Evolutionary conservation across 2,888 invertebrate genomes (phyloP).

Genomic region (Athrips mouffetella): DNA sequence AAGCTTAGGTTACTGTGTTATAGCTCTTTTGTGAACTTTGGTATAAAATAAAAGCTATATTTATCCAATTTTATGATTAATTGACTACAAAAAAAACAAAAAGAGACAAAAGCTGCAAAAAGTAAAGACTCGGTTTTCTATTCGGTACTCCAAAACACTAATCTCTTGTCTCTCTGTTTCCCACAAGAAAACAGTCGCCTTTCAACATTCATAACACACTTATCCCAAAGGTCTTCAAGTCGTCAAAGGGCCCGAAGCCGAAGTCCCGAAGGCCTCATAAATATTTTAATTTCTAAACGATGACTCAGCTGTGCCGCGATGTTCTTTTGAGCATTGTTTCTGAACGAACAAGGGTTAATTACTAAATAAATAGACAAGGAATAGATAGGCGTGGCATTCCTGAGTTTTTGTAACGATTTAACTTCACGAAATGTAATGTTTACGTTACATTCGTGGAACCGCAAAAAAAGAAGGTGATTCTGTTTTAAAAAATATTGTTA

Average conservation of each 20-base stretch:
- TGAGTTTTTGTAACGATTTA: neutral
- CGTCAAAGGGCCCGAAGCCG: conserved; percentile 20
- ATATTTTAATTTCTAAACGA: conserved; percentile 53
- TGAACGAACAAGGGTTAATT: conserved; percentile 17
- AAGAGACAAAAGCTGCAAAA: too few species aligned
- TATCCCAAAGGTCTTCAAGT: neutral
- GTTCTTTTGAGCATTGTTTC: conserved; percentile 32
- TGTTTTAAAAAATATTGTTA: too few species aligned
- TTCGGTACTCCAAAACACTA: too few species aligned
- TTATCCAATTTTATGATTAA: too few species aligned
- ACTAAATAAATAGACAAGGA: conserved; percentile 4
- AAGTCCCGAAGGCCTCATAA: conserved; percentile 47
- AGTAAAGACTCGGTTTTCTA: too few species aligned
- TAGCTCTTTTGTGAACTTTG: too few species aligned
- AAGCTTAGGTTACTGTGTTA: too few species aligned
- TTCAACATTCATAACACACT: neutral
- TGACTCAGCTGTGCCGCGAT: conserved; percentile 44
- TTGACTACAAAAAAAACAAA: too few species aligned
- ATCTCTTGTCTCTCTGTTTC: too few species aligned
- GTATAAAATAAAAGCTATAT: too few species aligned
- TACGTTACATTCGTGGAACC: too few species aligned
- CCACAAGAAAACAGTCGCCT: neutral
- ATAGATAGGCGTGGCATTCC: neutral
- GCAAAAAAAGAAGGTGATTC: too few species aligned
- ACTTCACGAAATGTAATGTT: neutral